Evolutionary conservation across 2,888 invertebrate species (phyloP).

Genomic region (Drosophila lutescens): DNA sequence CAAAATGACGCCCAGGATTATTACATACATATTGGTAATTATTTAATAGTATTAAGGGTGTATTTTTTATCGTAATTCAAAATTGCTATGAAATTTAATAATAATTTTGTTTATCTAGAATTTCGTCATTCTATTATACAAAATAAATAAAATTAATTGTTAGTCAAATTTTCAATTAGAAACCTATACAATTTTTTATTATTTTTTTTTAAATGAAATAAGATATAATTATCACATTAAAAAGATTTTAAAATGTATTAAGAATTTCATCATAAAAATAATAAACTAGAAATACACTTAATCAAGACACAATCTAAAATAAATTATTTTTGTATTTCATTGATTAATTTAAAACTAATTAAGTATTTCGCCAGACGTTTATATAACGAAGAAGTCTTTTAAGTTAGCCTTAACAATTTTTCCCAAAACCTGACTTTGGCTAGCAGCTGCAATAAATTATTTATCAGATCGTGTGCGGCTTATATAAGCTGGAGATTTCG

Average conservation of each 20-base stretch:
- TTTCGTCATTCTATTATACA: slow-evolving; percentile 15
- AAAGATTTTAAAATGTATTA: background rate
- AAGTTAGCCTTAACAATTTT: background rate
- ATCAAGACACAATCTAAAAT: too few relatives aligned
- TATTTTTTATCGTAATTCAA: background rate
- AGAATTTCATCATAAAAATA: background rate
- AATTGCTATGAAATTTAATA: background rate
- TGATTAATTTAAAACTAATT: background rate
- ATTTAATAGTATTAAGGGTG: background rate
- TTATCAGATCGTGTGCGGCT: slow-evolving; percentile 8
- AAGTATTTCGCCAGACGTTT: background rate
- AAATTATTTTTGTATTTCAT: background rate
- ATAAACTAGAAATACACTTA: background rate
- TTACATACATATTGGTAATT: slow-evolving; percentile 82
- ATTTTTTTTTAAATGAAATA: too few relatives aligned
- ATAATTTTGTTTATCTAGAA: background rate
- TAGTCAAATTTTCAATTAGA: too few relatives aligned
- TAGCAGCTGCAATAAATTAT: slow-evolving; percentile 5
- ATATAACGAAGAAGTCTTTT: background rate
- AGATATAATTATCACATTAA: too few relatives aligned
- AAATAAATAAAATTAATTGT: background rate
- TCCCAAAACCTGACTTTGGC: slow-evolving; percentile 1
- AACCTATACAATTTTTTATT: too few relatives aligned
- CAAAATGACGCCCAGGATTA: slow-evolving; percentile 80
- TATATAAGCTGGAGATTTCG: slow-evolving; percentile 10